These are phyloP conservation scores for Oryzias woworae DNA, from an alignment of 2,113 vertebrate genomes.

Conservation along the genomic window DNA sequence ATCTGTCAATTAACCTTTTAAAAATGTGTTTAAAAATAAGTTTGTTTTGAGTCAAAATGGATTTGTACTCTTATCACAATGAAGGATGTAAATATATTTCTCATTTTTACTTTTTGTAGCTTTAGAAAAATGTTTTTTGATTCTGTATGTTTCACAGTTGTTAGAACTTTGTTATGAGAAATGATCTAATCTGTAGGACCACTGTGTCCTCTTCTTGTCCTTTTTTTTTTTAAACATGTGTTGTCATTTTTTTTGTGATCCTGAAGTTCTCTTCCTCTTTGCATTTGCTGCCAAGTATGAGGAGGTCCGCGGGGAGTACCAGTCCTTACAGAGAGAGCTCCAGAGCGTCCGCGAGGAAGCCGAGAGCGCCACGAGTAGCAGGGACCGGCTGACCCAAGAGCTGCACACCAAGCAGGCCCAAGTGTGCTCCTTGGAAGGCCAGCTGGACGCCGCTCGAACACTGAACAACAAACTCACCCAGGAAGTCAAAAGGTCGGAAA, in stretches of 20 bases:
- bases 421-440: conserved; percentile 77
- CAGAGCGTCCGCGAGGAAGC: conserved; percentile 62
- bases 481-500: conserved; percentile 79
- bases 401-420: conserved; percentile 77
- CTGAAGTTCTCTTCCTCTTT: background rate
- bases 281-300: conserved; percentile 56
- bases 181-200: no score
- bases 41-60: no score
- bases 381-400: conserved; percentile 72
- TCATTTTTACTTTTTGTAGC: no score
- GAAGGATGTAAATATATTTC: no score
- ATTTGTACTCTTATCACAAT: no score
- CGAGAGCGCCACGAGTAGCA: conserved; percentile 41
- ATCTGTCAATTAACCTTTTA: background rate
- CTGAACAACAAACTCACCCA: conserved; percentile 71
- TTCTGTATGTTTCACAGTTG: background rate
- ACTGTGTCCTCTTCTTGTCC: background rate
- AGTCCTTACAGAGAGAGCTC: conserved; percentile 67
- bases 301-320: conserved; percentile 70
- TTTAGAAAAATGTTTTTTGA: no score
- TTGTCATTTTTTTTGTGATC: background rate
- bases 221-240: background rate
- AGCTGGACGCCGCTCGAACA: conserved; percentile 71
- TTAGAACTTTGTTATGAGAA: no score
- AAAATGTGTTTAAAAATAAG: background rate